Conservation (phyloP, 2,113 vertebrate genomes). For the Pachyramphus minor region DNA sequence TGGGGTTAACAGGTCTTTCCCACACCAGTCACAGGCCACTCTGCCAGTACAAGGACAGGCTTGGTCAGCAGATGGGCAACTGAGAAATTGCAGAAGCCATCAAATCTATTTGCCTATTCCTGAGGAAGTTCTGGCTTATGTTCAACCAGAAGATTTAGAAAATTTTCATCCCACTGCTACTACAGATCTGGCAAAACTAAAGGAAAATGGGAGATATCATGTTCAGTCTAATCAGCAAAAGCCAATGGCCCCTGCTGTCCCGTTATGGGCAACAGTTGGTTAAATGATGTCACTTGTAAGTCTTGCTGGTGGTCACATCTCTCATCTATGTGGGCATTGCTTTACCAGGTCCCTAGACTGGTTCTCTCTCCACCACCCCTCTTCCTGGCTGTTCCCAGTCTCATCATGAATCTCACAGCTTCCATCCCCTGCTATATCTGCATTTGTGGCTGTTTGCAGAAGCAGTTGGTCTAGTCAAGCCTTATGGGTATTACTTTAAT, state of each 20-base stretch:
- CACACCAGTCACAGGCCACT: neutral
- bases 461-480: neutral
- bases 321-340: neutral
- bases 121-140: neutral
- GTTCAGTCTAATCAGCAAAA: neutral
- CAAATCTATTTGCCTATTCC: neutral
- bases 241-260: neutral
- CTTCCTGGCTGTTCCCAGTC: neutral
- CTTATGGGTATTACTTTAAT: neutral
- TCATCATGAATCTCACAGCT: neutral
- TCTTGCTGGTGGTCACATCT: neutral
- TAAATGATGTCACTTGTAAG: neutral
- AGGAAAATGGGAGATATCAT: neutral
- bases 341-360: neutral
- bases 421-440: neutral
- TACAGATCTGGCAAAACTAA: neutral
- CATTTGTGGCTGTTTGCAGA: neutral
- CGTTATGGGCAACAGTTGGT: neutral
- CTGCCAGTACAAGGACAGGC: neutral
- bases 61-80: neutral
- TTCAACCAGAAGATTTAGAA: neutral
- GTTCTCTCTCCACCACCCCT: rapidly evolving
- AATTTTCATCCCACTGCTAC: neutral
- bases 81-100: neutral
- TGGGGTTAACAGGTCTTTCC: neutral